Evolutionary conservation across 1,140 invertebrate species (phyloP), one percentile per base, ranked within the genome.

Genomic region (Aphis craccivora): DNA sequence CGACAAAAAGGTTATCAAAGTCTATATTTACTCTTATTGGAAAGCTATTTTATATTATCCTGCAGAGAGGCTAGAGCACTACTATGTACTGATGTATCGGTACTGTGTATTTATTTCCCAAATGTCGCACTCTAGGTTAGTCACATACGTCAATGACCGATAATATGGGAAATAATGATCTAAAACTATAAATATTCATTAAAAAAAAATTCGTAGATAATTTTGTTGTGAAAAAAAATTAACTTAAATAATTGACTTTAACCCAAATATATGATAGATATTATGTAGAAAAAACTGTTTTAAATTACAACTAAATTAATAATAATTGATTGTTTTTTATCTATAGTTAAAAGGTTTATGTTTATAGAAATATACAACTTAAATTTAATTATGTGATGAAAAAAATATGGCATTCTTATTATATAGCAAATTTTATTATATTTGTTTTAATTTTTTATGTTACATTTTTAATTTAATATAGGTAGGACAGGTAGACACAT

Each of bases 1-100:
- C 91, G 20, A 84, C 91, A 84, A 40, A 89, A 92, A 92, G 91
- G 91, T 92, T 92, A 92, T 92, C 91, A 51, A 4, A n/a, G 60
- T 51, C 30, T 84, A 25, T 25, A 25, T 55, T n/a, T 4, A 25
- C 43, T 22, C 7, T 53, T 76, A 76, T 89, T 89, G 48, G 45
- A 67, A 40, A 45, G 30, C 37, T n/a, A 48, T 51, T 88, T n/a
- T 51, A 23, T 90, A 48, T 9, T 18, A 14, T 45, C 25, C 43
- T 30, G 84, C 43, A 40, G 84, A 45, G 23, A 45, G 6, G 2
- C 45, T 87, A 35, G 48, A 48, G 2, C 48, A 87, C 45, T 35
- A 87, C 45, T 51, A 87, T 45, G 30, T 87, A 35, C 30, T 22
- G n/a, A 76, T 76, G n/a, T 35, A 76, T 18, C n/a, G n/a, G n/a